These are phyloP conservation scores for Pedetes capensis DNA, from an alignment of 2,113 vertebrate species.

Conservation along the genomic window DNA sequence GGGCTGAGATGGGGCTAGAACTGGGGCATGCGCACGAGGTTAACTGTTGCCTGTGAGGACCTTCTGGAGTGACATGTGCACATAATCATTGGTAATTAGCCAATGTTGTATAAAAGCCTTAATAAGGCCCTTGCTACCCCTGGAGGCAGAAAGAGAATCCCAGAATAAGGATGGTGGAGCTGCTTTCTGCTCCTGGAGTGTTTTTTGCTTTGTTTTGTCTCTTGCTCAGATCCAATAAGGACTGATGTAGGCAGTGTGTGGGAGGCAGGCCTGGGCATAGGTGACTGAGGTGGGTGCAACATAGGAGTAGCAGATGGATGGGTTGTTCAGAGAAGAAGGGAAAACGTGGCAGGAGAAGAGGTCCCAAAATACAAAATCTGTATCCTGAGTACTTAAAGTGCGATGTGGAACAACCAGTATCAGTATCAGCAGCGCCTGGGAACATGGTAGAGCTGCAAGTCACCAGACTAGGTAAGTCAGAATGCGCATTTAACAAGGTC, in stretches of 20 bases:
- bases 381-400: background rate
- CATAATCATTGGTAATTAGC: too few relatives aligned
- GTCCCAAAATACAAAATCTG: background rate
- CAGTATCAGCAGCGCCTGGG: background rate
- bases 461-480: background rate
- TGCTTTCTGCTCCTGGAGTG: too few relatives aligned
- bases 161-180: too few relatives aligned
- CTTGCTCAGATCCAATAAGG: too few relatives aligned
- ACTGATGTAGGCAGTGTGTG: background rate
- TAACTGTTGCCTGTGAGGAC: too few relatives aligned
- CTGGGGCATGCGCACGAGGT: too few relatives aligned
- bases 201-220: too few relatives aligned
- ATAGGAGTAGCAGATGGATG: background rate
- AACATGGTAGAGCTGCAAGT: background rate
- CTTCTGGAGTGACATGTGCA: too few relatives aligned
- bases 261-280: background rate
- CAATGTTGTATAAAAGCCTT: too few relatives aligned
- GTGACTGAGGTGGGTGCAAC: background rate
- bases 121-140: too few relatives aligned
- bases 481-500: background rate
- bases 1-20: too few relatives aligned
- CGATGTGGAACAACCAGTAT: accelerated
- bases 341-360: background rate
- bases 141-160: too few relatives aligned
- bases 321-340: background rate